A percentile compares a stretch with the other conserved stretches of the same genome.
Evolutionary conservation across 2,888 invertebrate genomes (phyloP).

Genomic region (Chironomus riparius): DNA sequence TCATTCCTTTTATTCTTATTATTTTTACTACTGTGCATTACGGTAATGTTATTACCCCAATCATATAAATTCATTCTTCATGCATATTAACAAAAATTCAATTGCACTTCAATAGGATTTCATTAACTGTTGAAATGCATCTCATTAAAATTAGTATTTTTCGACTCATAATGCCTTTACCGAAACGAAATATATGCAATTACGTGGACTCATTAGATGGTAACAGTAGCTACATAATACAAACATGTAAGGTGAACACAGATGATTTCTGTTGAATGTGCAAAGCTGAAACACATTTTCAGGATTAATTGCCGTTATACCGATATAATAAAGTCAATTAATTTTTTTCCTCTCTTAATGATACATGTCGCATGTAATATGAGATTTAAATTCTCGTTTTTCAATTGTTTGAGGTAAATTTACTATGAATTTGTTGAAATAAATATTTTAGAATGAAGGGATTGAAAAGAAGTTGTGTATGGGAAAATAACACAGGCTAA

Average conservation of each 20-base stretch:
- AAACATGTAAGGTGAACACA: too few species aligned
- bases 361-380: constrained; percentile 4
- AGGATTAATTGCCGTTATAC: constrained; percentile 16
- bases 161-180: background rate
- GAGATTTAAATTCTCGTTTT: constrained; percentile 2
- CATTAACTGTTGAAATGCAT: constrained; percentile 12
- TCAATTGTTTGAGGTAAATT: constrained; percentile 11
- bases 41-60: background rate
- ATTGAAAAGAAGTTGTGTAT: too few species aligned
- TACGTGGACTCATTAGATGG: background rate
- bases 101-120: constrained; percentile 22
- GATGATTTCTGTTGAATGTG: background rate
- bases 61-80: background rate
- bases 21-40: too few species aligned
- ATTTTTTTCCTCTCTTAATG: background rate
- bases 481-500: background rate
- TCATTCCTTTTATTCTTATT: background rate
- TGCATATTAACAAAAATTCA: background rate
- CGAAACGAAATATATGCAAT: background rate
- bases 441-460: too few species aligned
- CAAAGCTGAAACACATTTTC: constrained; percentile 6
- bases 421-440: background rate
- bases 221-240: background rate
- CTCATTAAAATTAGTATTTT: constrained; percentile 27
- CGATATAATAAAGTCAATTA: background rate